These are phyloP conservation scores for Athalia cordata DNA, from an alignment of 2,888 invertebrate species.

Conservation along the genomic window DNA sequence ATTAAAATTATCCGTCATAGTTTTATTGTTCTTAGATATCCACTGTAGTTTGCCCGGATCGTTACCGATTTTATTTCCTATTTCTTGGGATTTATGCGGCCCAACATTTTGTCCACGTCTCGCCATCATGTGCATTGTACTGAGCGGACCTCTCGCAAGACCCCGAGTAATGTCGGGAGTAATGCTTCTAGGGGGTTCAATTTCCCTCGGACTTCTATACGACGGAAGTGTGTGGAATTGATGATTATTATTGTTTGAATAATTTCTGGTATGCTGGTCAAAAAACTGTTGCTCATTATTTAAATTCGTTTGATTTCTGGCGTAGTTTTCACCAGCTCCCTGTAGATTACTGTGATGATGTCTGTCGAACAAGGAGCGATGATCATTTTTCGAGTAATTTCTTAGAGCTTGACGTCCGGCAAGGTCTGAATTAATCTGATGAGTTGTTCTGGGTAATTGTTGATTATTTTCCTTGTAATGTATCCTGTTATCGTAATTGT, in stretches of 20 bases:
- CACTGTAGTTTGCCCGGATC: slow-evolving; percentile 3
- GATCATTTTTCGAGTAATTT: slow-evolving; percentile 12
- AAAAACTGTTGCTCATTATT: background rate
- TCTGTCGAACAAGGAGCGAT: background rate
- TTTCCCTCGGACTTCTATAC: slow-evolving; percentile 72
- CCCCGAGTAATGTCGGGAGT: slow-evolving; percentile 76
- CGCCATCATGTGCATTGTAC: slow-evolving; percentile 66
- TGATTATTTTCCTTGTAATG: slow-evolving; percentile 21
- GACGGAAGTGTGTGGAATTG: slow-evolving; percentile 74
- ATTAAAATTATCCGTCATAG: background rate
- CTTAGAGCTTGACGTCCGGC: background rate
- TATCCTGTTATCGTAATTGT: slow-evolving; percentile 7
- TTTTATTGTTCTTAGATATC: background rate
- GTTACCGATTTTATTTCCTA: slow-evolving; percentile 3
- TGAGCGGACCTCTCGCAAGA: slow-evolving; percentile 64
- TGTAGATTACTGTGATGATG: background rate
- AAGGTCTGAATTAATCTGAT: background rate
- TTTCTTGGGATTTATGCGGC: background rate
- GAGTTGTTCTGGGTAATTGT: background rate
- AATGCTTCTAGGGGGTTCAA: slow-evolving; percentile 73
- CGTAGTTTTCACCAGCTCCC: background rate
- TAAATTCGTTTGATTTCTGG: background rate
- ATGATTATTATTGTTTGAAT: slow-evolving; percentile 51
- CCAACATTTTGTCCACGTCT: slow-evolving; percentile 60
- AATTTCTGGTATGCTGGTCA: background rate